A percentile compares a stretch with the other conserved stretches of the same genome.
phyloP scores from a whole-genome alignment of 2,888 invertebrate genomes.

The Schizaphis graminum region DNA sequence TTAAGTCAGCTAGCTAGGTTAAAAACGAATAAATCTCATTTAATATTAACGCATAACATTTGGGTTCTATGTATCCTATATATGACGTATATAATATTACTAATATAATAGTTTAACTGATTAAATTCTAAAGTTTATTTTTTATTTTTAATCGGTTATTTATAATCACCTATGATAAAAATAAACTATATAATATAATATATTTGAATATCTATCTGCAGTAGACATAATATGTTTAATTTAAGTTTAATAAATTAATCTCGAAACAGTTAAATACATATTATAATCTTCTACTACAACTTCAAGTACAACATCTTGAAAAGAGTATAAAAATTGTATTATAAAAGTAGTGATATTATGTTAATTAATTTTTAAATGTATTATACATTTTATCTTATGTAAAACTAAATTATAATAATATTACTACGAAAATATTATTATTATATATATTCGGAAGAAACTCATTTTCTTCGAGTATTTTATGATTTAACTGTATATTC shows the following conservation, averaged over 20 bases:
- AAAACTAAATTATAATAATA: slow-evolving; percentile 2
- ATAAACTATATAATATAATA: background rate
- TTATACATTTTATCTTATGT: slow-evolving; percentile 7
- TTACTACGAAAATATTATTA: background rate
- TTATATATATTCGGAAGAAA: background rate
- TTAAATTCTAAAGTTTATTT: background rate
- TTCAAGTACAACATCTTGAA: background rate
- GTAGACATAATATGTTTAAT: background rate
- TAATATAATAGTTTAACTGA: background rate
- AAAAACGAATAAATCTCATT: background rate
- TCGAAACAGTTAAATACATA: background rate
- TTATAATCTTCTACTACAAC: background rate
- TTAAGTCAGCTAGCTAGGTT: background rate
- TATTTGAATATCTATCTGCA: background rate
- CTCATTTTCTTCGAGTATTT: slow-evolving; percentile 7
- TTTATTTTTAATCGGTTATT: background rate
- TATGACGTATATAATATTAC: background rate
- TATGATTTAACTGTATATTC: background rate
- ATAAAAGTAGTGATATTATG: background rate
- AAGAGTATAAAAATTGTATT: background rate
- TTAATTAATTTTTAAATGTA: slow-evolving; percentile 38
- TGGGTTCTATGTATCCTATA: background rate
- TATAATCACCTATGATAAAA: background rate
- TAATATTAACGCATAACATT: background rate
- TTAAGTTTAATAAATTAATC: background rate